Percentiles rank a stretch among this genome's conserved stretches.
phyloP scores from a whole-genome alignment of 2,797 vertebrate genomes.

The Alosa sapidissima region DNA sequence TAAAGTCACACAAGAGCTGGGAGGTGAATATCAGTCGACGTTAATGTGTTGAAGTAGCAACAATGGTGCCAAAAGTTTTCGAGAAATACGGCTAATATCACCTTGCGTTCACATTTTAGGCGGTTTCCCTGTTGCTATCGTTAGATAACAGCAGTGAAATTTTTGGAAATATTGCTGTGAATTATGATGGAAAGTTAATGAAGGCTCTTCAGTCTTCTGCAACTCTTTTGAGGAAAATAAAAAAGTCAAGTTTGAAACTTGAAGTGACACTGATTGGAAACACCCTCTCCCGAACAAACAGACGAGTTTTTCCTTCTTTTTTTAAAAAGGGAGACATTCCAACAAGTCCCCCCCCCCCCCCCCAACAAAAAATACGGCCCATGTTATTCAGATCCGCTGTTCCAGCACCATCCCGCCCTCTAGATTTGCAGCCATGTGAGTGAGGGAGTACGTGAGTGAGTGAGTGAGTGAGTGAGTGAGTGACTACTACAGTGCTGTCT shows the following conservation, averaged over 20 bases:
- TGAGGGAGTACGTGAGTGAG: too few relatives aligned
- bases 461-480: background rate
- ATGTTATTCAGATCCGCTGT: background rate
- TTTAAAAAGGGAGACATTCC: background rate
- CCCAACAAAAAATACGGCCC: conserved; percentile 1
- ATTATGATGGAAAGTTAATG: background rate
- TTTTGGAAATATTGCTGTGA: background rate
- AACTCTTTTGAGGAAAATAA: background rate
- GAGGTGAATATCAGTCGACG: background rate
- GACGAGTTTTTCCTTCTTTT: background rate
- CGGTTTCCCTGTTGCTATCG: background rate
- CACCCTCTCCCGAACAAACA: background rate
- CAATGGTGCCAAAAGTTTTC: background rate
- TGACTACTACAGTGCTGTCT: background rate
- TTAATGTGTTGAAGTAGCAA: background rate
- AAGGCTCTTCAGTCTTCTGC: background rate
- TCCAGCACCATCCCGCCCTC: background rate
- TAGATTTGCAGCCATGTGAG: background rate
- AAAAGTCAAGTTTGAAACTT: background rate
- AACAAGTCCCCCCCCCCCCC: background rate
- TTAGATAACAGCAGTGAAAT: background rate
- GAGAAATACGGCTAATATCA: background rate
- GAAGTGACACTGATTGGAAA: conserved; percentile 5
- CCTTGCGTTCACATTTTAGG: background rate
- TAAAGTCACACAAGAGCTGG: background rate